Conservation (phyloP, 2,888 invertebrate genomes). For the Lepidochitona cinerea region DNA sequence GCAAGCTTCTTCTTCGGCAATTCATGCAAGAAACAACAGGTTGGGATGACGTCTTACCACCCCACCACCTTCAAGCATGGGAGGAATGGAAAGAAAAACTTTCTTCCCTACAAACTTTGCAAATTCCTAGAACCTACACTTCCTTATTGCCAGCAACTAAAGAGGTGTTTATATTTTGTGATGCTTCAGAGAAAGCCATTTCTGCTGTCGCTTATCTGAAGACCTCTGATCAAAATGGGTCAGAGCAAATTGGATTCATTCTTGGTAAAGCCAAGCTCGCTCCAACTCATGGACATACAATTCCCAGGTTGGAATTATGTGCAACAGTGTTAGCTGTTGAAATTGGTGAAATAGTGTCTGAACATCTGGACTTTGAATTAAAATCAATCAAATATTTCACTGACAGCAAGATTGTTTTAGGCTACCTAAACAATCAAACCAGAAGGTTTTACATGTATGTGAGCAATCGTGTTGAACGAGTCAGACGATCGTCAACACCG, state of each 20-base stretch:
- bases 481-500: neutral
- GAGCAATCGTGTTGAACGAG: neutral
- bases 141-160: too few species aligned
- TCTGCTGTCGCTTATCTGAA: too few species aligned
- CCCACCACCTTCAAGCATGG: slow-evolving; percentile 7
- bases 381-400: neutral
- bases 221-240: too few species aligned
- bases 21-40: neutral
- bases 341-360: neutral
- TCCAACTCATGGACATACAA: too few species aligned
- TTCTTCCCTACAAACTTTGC: neutral
- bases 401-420: neutral
- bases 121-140: neutral
- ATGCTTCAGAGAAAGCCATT: too few species aligned
- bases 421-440: neutral
- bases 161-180: too few species aligned
- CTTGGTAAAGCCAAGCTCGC: too few species aligned
- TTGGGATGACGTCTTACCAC: slow-evolving; percentile 20
- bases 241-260: too few species aligned
- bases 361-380: neutral
- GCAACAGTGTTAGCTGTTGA: slow-evolving; percentile 15
- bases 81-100: slow-evolving; percentile 12
- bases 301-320: slow-evolving; percentile 14
- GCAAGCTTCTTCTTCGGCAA: slow-evolving; percentile 16
- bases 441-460: neutral